Base-by-base conservation (phyloP, 2,888 invertebrate species). In the Seira ritae region DNA sequence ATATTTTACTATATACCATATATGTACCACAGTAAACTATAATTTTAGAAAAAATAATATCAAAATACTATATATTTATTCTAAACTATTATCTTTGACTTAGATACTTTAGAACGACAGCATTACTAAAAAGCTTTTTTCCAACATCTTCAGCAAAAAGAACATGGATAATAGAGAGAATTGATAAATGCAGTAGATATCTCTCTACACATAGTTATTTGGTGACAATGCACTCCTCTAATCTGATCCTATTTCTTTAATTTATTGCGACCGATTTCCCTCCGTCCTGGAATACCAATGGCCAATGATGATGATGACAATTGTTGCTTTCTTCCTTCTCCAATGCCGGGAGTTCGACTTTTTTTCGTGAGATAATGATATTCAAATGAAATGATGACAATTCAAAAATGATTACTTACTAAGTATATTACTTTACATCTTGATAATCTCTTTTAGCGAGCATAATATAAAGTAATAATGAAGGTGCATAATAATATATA, bases 161-260 rank as follows among this genome's bases (percentile, higher is more conserved):
- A 31, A 55, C 55, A 55, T 55, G 55, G 17, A 55, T 2, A 55
- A 55, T 55, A 55, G 12, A 55, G 31, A n/a, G n/a, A n/a, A 31
- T 31, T 31, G 31, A 31, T 31, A 8, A 31, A 31, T 31, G 31
- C 8, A 31, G 31, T 8, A 4, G 31, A 31, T 31, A 55, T 17
- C 42, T 42, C 42, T 42, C 12, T 42, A 8, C 3, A 31, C 31
- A 31, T 55, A 55, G 15, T 12, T 3, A 55, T 55, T 55, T 17
- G 55, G n/a, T 55, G 55, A 55, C 55, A 55, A 55, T 55, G 6
- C 31, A 12, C 68, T 65, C 76, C 75, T 24, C 82, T 82, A 82
- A 82, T 82, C 82, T 77, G 68, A 77, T 82, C 67, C 76, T 77
- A 82, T 77, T 82, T 82, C 55, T 82, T 82, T 77, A 82, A 82